phyloP scores from a whole-genome alignment of 1,140 invertebrate genomes.

The Aporrectodea caliginosa region DNA sequence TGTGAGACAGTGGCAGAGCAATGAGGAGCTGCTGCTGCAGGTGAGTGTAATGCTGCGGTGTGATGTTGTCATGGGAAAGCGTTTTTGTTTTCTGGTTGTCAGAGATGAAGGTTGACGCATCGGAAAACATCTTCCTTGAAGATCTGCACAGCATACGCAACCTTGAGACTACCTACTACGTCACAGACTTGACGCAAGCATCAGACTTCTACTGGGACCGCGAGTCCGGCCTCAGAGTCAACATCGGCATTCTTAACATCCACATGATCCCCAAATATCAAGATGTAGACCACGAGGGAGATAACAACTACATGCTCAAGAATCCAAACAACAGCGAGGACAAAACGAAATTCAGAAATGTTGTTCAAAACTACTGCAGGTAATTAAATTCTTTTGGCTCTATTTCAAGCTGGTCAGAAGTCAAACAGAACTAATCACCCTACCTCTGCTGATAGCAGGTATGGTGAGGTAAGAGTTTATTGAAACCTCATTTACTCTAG shows the following conservation, averaged over 20 bases:
- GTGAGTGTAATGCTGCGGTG: not conserved
- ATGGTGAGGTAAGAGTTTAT: no score
- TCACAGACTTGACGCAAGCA: slow-evolving; percentile 26
- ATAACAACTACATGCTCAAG: slow-evolving; percentile 31
- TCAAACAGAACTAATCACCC: no score
- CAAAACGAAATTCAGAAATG: slow-evolving; percentile 25
- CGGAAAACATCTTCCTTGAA: slow-evolving; percentile 29
- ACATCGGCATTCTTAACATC: slow-evolving; percentile 29
- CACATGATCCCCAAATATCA: slow-evolving; percentile 29
- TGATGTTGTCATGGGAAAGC: not conserved
- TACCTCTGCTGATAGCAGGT: no score
- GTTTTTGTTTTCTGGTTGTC: not conserved
- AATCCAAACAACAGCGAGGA: slow-evolving; percentile 33
- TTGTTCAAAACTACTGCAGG: slow-evolving; percentile 30
- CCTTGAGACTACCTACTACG: slow-evolving; percentile 20
- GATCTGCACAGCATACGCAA: slow-evolving; percentile 26
- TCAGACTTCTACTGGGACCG: slow-evolving; percentile 30
- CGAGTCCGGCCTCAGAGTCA: slow-evolving; percentile 27
- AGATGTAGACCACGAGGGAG: slow-evolving; percentile 28
- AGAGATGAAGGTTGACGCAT: slow-evolving; percentile 28
- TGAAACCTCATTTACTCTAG: no score
- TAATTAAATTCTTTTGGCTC: no score
- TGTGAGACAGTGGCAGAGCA: no score
- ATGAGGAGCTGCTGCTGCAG: no score
- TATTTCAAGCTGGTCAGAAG: no score